phyloP scores from a whole-genome alignment of 1,140 invertebrate species.

The Drosophila quadrilineata region DNA sequence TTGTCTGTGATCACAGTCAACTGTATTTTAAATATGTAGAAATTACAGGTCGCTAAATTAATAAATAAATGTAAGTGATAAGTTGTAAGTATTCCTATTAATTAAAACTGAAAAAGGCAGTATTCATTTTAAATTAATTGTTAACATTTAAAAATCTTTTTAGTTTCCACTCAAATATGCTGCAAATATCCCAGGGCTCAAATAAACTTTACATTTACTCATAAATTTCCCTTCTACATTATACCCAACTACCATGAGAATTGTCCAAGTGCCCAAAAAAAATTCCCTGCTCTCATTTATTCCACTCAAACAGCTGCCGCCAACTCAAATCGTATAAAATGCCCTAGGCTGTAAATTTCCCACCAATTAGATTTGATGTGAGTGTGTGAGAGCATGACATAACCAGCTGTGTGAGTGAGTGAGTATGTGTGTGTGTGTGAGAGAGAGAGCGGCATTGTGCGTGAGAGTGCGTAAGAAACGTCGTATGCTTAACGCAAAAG shows the following conservation, averaged over 20 bases:
- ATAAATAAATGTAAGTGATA: no score
- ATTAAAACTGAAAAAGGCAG: no score
- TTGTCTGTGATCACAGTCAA: no score
- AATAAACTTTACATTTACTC: slow-evolving; percentile 5
- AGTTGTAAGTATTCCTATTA: no score
- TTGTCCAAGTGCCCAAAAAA: no score
- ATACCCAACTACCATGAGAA: no score
- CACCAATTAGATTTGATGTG: slow-evolving; percentile 39
- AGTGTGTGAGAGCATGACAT: slow-evolving; percentile 61
- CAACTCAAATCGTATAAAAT: slow-evolving; percentile 40
- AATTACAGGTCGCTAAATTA: no score
- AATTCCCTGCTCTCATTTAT: background rate
- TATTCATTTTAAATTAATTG: no score
- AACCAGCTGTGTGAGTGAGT: slow-evolving; percentile 34
- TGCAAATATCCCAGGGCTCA: slow-evolving; percentile 9
- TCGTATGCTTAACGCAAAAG: no score
- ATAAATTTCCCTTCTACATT: background rate
- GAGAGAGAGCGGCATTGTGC: background rate
- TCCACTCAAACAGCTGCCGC: slow-evolving; percentile 14
- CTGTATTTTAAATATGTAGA: no score
- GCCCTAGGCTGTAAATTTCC: slow-evolving; percentile 41
- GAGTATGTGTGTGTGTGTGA: background rate
- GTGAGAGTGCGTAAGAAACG: background rate
- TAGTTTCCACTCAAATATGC: background rate
- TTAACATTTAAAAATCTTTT: no score